phyloP scores from a whole-genome alignment of 2,113 vertebrate genomes.

The Nibea coibor region DNA sequence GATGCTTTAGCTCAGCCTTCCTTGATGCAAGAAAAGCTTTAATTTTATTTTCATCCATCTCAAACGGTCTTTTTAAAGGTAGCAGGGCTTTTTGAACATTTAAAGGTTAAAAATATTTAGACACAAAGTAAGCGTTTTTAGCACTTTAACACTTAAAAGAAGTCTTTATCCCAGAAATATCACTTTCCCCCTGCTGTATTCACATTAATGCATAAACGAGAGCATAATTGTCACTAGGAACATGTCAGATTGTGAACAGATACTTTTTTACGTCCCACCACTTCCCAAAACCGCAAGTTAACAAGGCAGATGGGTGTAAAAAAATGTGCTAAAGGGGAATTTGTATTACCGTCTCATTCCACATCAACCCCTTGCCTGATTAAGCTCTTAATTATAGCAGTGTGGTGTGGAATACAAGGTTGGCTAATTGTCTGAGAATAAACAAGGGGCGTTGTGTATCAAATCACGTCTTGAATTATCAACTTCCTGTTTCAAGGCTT shows the following conservation, averaged over 20 bases:
- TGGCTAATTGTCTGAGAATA: constrained; percentile 68
- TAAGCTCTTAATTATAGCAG: constrained; percentile 68
- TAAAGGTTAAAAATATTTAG: constrained; percentile 33
- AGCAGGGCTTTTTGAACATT: constrained; percentile 25
- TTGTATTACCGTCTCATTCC: constrained; percentile 56
- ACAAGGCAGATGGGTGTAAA: constrained; percentile 45
- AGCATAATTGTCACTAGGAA: not conserved
- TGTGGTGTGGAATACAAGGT: constrained; percentile 55
- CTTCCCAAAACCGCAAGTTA: not conserved
- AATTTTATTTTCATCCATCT: constrained; percentile 44
- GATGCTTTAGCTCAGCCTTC: constrained; percentile 14
- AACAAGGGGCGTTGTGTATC: constrained; percentile 61
- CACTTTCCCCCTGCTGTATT: not conserved
- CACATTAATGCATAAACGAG: not conserved
- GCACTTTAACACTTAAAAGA: constrained; percentile 7
- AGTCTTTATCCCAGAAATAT: constrained; percentile 29
- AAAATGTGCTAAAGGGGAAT: constrained; percentile 42
- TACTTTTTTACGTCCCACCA: not conserved
- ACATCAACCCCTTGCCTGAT: constrained; percentile 58
- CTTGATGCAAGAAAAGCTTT: constrained; percentile 14
- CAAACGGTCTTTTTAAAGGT: constrained; percentile 42
- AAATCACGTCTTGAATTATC: constrained; percentile 57
- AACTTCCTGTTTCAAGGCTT: constrained; percentile 48
- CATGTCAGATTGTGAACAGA: constrained; percentile 20
- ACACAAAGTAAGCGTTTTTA: constrained; percentile 22